Conservation (phyloP, 2,888 invertebrate species). For the Synergus japonicus region DNA sequence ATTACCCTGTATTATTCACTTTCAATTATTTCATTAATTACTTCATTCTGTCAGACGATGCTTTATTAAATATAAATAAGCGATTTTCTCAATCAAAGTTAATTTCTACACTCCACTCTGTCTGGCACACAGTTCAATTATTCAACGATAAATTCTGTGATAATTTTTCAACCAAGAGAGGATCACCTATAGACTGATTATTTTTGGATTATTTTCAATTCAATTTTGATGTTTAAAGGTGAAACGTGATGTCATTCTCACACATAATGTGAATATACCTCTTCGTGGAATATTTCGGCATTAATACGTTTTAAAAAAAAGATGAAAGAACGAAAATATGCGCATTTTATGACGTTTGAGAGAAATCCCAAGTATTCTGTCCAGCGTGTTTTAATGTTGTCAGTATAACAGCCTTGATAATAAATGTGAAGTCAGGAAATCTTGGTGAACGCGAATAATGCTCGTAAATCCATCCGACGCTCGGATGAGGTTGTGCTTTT, state of each 20-base stretch:
- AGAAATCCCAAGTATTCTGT: background rate
- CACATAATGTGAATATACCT: too few relatives aligned
- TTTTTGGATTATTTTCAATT: too few relatives aligned
- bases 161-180: slow-evolving; percentile 51
- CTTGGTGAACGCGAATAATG: slow-evolving; percentile 48
- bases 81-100: slow-evolving; percentile 19
- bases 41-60: slow-evolving; percentile 13
- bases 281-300: too few relatives aligned
- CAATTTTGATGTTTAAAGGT: too few relatives aligned
- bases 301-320: background rate
- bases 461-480: slow-evolving; percentile 52
- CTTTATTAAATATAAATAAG: slow-evolving; percentile 23
- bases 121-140: slow-evolving; percentile 47
- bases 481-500: slow-evolving; percentile 65
- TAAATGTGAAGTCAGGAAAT: slow-evolving; percentile 22
- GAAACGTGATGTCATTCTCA: too few relatives aligned
- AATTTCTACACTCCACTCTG: slow-evolving; percentile 18
- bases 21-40: background rate
- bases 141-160: slow-evolving; percentile 54
- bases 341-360: background rate
- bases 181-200: background rate
- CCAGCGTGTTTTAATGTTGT: background rate
- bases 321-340: background rate
- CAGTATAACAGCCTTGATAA: slow-evolving; percentile 15
- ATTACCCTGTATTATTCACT: too few relatives aligned